Evolutionary conservation across 2,797 vertebrate genomes (phyloP), one percentile per base, ranked within the genome.

Genomic region (Mareca penelope): DNA sequence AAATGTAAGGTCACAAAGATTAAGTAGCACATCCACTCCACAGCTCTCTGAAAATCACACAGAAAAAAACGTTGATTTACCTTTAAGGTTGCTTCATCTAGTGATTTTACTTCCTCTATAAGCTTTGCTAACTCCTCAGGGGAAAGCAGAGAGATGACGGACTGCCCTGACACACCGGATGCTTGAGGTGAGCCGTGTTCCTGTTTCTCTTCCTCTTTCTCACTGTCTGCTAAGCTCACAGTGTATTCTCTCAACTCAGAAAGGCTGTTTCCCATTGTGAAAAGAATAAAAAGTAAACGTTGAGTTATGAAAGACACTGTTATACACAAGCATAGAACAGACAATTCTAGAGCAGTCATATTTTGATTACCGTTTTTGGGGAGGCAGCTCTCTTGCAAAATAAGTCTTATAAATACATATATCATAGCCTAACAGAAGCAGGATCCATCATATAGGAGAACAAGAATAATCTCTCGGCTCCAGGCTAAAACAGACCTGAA

Each of bases 81-180:
- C 98, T 98, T 98, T 88, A 99, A 93, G 0, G 98, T 98, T 8
- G 98, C 98, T 86, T 99, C 98, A 1, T 99, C 99, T 72, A 99
- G 97, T 23, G 93, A 96, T 94, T 98, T 98, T 78, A 99, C 99
- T 97, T 99, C 99, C 96, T 99, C 98, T 35, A 99, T 98, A 93
- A 99, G 98, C 48, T 84, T 96, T 82, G 97, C 93, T 48, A 99
- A 96, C 81, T 99, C 99, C 88, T 98, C 96, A 19, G 98, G 81
- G 12, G 98, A 98, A 93, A 99, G 98, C 71, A 98, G 97, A 78
- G 99, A 99, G 94, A 99, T 98, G 84, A 99, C 98, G 0, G 99
- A 98, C 86, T 99, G 98, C 60, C 98, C 98, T 14, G 90, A 94
- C 53, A 79, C 88, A 29, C 96, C 89, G 12, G 97, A 90, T 10